These are phyloP conservation scores for Microctonus aethiopoides DNA, from an alignment of 2,888 invertebrate genomes.

Conservation along the genomic window DNA sequence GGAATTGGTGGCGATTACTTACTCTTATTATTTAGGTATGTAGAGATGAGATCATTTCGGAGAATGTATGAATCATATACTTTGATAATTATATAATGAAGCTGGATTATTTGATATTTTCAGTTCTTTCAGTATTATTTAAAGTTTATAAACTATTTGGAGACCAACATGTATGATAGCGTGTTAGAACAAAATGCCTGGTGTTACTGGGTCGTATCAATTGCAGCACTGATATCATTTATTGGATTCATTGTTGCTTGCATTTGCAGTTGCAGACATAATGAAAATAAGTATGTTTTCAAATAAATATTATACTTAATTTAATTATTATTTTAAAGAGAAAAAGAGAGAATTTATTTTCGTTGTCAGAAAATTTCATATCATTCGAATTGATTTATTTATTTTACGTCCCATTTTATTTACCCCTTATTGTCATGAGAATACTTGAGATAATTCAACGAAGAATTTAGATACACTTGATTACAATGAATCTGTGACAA, in stretches of 20 bases:
- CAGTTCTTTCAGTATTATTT: conserved; percentile 22
- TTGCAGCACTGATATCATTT: conserved; percentile 66
- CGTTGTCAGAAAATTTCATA: neutral
- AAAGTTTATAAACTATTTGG: conserved; percentile 2
- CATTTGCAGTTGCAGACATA: conserved; percentile 80
- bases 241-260: conserved; percentile 74
- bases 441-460: neutral
- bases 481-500: conserved; percentile 51
- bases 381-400: neutral
- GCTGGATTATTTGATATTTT: conserved; percentile 8
- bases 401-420: neutral
- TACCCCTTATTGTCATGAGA: neutral
- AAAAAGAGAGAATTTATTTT: no score
- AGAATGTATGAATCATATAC: conserved; percentile 18
- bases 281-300: conserved; percentile 77
- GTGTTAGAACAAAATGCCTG: conserved; percentile 57
- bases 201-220: conserved; percentile 63
- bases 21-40: conserved; percentile 22
- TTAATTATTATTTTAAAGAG: neutral
- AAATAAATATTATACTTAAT: conserved; percentile 3
- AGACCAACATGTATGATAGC: conserved; percentile 58
- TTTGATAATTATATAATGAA: conserved; percentile 13
- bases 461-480: conserved; percentile 31
- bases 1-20: conserved; percentile 20
- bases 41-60: conserved; percentile 7